Percentiles rank a stretch among this genome's conserved stretches.
Evolutionary conservation across 2,888 invertebrate species (phyloP).

Genomic region (Busseola fusca): DNA sequence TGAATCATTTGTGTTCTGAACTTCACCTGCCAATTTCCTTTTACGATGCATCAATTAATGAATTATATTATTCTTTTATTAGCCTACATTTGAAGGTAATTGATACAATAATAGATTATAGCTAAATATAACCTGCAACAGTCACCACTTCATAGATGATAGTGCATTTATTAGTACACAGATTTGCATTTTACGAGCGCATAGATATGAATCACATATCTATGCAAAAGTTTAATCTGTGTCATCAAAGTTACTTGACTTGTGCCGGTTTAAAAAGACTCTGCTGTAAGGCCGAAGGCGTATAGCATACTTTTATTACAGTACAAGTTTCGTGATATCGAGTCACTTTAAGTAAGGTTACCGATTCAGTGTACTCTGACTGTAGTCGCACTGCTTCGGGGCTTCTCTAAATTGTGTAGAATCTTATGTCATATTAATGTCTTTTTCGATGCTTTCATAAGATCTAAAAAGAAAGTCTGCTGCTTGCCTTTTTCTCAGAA

Average conservation of each 20-base stretch:
- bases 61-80: slow-evolving; percentile 25
- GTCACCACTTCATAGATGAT: slow-evolving; percentile 25
- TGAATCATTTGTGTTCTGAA: slow-evolving; percentile 38
- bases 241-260: background rate
- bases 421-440: background rate
- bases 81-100: slow-evolving; percentile 21
- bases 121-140: slow-evolving; percentile 18
- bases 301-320: background rate
- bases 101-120: slow-evolving; percentile 24
- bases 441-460: background rate
- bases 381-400: background rate
- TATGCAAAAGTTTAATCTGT: background rate
- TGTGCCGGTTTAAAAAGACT: background rate
- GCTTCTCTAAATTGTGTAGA: background rate
- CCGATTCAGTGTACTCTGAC: no score
- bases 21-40: slow-evolving; percentile 46
- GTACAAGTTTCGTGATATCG: background rate
- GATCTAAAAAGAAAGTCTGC: background rate
- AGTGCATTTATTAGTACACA: slow-evolving; percentile 15
- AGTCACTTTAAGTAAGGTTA: background rate
- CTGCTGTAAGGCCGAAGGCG: background rate
- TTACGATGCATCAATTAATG: slow-evolving; percentile 39
- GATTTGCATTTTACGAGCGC: slow-evolving; percentile 18
- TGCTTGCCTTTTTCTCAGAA: background rate
- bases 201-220: slow-evolving; percentile 34